These are phyloP conservation scores for Troides helena DNA, from an alignment of 2,888 invertebrate genomes.

Conservation along the genomic window DNA sequence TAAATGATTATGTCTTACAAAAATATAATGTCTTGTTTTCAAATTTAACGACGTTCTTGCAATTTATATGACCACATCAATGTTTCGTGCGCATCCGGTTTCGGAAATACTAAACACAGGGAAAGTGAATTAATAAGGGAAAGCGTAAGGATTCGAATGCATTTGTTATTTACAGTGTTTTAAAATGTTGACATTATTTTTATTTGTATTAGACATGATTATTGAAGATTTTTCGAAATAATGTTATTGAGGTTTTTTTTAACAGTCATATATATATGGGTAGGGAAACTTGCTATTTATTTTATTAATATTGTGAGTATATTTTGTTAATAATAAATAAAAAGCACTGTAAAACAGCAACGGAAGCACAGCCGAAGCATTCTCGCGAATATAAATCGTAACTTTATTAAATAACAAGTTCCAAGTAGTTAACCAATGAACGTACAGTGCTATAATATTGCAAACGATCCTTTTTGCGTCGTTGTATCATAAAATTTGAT, in stretches of 20 bases:
- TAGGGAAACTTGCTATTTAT: no score
- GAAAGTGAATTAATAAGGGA: slow-evolving; percentile 77
- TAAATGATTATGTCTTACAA: no score
- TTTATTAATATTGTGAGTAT: no score
- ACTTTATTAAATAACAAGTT: slow-evolving; percentile 54
- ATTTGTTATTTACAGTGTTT: no score
- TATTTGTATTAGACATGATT: no score
- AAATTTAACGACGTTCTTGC: slow-evolving; percentile 9
- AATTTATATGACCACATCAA: slow-evolving; percentile 36
- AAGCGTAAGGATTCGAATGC: slow-evolving; percentile 71
- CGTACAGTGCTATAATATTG: slow-evolving; percentile 36
- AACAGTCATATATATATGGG: no score
- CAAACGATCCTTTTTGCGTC: slow-evolving; percentile 25
- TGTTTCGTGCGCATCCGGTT: slow-evolving; percentile 42
- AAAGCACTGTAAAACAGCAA: background rate
- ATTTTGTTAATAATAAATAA: no score
- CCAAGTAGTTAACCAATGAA: slow-evolving; percentile 48
- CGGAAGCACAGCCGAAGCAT: slow-evolving; percentile 22
- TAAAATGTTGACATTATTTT: no score
- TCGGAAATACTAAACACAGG: slow-evolving; percentile 47
- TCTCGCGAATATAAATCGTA: slow-evolving; percentile 30
- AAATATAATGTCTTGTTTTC: no score
- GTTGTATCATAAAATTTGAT: slow-evolving; percentile 65
- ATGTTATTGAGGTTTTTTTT: no score
- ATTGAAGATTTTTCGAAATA: no score